Percentiles rank a stretch among this genome's conserved stretches.
phyloP scores from a whole-genome alignment of 2,113 vertebrate species.

The Cyrtonyx montezumae region DNA sequence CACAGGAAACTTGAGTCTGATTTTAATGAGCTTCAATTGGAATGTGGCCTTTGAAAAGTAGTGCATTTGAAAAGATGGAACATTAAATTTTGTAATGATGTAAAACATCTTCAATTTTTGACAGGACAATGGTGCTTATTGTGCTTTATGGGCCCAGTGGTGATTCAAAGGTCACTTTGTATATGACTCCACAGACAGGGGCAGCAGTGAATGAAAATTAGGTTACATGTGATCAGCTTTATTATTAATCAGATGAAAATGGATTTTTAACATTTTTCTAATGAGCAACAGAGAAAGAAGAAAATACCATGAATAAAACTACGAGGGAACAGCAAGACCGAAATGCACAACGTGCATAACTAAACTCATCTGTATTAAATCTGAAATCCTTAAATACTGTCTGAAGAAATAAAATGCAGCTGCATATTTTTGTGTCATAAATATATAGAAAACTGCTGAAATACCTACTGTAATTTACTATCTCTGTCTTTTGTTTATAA shows the following conservation, averaged over 20 bases:
- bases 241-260: constrained; percentile 99
- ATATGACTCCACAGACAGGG: constrained; percentile 96
- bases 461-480: constrained; percentile 78
- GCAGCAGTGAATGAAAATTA: constrained; percentile 98
- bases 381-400: constrained; percentile 75
- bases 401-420: constrained; percentile 75
- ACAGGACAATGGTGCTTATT: constrained; percentile 97
- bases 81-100: constrained; percentile 97
- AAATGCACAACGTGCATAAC: constrained; percentile 62
- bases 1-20: constrained; percentile 95
- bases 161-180: constrained; percentile 99
- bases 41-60: constrained; percentile 97
- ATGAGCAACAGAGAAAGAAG: constrained; percentile 90
- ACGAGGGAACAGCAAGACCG: constrained; percentile 49
- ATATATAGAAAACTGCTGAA: constrained; percentile 74
- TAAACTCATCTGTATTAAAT: constrained; percentile 73
- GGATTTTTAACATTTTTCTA: constrained; percentile 99
- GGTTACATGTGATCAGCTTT: constrained; percentile 99
- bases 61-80: constrained; percentile 92
- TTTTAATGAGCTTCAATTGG: constrained; percentile 93
- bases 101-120: constrained; percentile 96
- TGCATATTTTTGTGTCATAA: constrained; percentile 75
- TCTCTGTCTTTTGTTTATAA: constrained; percentile 79
- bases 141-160: constrained; percentile 93
- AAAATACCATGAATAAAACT: constrained; percentile 83